Evolutionary conservation across 2,888 invertebrate genomes (phyloP).

Genomic region (Eubasilissa splendida): DNA sequence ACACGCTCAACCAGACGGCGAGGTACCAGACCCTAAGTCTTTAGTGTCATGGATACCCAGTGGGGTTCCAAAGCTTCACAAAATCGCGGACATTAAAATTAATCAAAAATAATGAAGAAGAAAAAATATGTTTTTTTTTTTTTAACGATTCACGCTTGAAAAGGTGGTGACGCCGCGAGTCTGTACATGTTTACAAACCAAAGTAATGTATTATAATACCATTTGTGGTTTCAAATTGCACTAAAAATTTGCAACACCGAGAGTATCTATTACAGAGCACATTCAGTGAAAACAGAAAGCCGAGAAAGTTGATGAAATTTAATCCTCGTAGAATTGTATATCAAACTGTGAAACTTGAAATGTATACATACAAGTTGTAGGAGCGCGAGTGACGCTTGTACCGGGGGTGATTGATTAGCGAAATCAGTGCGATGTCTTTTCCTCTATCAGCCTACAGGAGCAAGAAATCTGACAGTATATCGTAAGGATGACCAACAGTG

Average conservation of each 20-base stretch:
- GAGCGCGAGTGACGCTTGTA: slow-evolving; percentile 20
- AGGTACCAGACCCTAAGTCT: slow-evolving; percentile 27
- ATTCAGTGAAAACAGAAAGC: background rate
- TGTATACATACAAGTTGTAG: background rate
- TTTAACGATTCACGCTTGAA: too few relatives aligned
- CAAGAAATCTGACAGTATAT: background rate
- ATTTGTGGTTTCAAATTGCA: too few relatives aligned
- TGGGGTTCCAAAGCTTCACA: slow-evolving; percentile 13
- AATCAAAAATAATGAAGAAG: too few relatives aligned
- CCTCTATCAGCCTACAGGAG: background rate
- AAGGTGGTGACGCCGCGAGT: too few relatives aligned
- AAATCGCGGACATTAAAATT: background rate
- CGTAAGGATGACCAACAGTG: too few relatives aligned
- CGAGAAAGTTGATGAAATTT: slow-evolving; percentile 23
- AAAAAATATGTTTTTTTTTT: too few relatives aligned
- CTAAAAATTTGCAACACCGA: too few relatives aligned
- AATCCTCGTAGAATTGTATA: background rate
- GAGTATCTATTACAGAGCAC: too few relatives aligned
- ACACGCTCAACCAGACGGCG: slow-evolving; percentile 24
- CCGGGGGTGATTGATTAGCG: slow-evolving; percentile 17
- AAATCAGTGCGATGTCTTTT: slow-evolving; percentile 9
- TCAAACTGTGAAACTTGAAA: background rate
- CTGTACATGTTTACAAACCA: too few relatives aligned
- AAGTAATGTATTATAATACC: too few relatives aligned
- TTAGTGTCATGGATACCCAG: slow-evolving; percentile 22